phyloP scores from a whole-genome alignment of 2,888 invertebrate species.

The Chydorus sphaericus region DNA sequence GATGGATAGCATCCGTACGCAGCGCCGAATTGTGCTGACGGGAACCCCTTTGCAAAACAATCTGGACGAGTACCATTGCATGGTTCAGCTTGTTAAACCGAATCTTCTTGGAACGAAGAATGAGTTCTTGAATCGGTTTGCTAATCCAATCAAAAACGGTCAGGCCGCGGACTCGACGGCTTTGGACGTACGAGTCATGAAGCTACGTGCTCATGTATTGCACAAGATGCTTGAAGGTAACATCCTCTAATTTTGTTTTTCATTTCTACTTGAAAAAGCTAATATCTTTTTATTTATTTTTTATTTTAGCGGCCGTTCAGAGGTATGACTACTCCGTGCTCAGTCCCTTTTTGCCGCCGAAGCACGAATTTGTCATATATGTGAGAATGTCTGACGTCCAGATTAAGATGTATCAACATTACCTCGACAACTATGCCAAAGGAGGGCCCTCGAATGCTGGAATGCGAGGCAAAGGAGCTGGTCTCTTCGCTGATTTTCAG shows the following conservation, averaged over 20 bases:
- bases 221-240: constrained; percentile 76
- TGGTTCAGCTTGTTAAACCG: constrained; percentile 97
- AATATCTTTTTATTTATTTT: neutral
- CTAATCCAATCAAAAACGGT: constrained; percentile 92
- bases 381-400: constrained; percentile 69
- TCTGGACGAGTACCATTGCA: constrained; percentile 88
- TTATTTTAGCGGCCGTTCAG: constrained; percentile 40
- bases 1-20: constrained; percentile 64
- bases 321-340: constrained; percentile 82
- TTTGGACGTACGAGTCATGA: constrained; percentile 83
- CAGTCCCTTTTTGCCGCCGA: constrained; percentile 86
- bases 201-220: constrained; percentile 85
- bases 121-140: constrained; percentile 88
- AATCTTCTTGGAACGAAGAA: constrained; percentile 70
- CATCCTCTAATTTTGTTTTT: too few relatives aligned
- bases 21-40: constrained; percentile 84
- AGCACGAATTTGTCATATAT: constrained; percentile 88
- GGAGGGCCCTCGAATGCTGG: constrained; percentile 15
- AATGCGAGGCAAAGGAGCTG: constrained; percentile 24
- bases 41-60: constrained; percentile 98
- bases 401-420: constrained; percentile 62
- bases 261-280: neutral
- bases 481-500: constrained; percentile 43
- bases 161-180: constrained; percentile 87
- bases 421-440: constrained; percentile 51